These are phyloP conservation scores for Zaprionus kolodkinae DNA, from an alignment of 1,140 invertebrate genomes.

Conservation along the genomic window DNA sequence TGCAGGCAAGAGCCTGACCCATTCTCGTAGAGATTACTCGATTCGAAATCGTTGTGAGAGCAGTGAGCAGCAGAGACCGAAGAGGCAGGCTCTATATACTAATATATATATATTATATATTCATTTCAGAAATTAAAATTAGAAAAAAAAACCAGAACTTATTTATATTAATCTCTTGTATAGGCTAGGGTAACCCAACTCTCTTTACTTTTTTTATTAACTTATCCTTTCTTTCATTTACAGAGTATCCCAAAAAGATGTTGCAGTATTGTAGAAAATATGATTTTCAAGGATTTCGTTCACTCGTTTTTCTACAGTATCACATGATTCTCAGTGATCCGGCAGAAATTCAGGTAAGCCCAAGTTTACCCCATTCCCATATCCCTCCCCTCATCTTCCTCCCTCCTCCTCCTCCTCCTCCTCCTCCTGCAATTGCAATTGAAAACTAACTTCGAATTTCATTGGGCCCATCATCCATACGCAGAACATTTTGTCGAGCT, in stretches of 20 bases:
- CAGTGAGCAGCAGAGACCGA: background rate
- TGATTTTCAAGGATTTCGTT: constrained; percentile 79
- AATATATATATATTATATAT: no score
- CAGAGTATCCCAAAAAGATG: constrained; percentile 80
- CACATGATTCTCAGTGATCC: constrained; percentile 80
- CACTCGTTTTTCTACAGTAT: constrained; percentile 77
- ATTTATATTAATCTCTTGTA: no score
- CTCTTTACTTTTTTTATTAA: background rate
- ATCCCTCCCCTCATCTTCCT: no score
- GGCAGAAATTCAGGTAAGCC: constrained; percentile 78
- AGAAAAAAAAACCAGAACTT: no score
- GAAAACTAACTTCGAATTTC: background rate
- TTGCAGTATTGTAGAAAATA: constrained; percentile 81
- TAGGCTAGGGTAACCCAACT: no score
- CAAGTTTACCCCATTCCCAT: no score
- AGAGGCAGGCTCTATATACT: no score
- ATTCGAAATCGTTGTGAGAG: constrained; percentile 1
- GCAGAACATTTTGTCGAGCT: constrained; percentile 75
- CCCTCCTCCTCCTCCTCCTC: background rate
- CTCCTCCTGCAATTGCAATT: background rate
- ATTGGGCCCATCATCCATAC: constrained; percentile 39
- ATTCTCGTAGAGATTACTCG: constrained; percentile 3
- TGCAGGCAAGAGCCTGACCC: background rate
- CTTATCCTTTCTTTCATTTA: background rate
- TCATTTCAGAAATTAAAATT: background rate